phyloP scores from a whole-genome alignment of 2,888 invertebrate species.

The Eupeodes luniger region DNA sequence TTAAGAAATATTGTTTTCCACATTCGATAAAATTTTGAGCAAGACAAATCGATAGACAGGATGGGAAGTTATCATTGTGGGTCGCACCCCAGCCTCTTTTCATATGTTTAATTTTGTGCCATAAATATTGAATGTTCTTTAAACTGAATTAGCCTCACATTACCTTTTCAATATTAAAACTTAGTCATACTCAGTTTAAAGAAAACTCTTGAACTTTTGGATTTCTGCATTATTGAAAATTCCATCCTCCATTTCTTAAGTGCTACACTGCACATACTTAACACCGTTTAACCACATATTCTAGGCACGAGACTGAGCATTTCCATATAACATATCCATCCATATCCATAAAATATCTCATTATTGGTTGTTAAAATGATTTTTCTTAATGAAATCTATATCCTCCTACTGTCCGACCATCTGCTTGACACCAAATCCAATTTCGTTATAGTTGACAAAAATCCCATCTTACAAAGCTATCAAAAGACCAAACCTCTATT shows the following conservation, averaged over 20 bases:
- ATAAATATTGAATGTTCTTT: no score
- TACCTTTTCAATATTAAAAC: no score
- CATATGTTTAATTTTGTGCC: no score
- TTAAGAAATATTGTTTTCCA: no score
- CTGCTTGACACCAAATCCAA: conserved; percentile 73
- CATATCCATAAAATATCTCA: background rate
- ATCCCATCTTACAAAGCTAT: conserved; percentile 61
- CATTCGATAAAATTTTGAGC: no score
- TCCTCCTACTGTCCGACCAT: conserved; percentile 62
- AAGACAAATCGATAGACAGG: no score
- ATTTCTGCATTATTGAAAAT: background rate
- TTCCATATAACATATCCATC: background rate
- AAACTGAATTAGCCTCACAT: no score
- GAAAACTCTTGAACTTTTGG: no score
- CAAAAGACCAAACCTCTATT: conserved; percentile 37
- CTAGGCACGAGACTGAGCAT: conserved; percentile 9
- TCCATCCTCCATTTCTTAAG: conserved; percentile 3
- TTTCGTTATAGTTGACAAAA: conserved; percentile 73
- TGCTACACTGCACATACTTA: background rate
- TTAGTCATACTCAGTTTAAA: no score
- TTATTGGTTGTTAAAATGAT: background rate
- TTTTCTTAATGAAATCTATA: conserved; percentile 37
- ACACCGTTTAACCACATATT: conserved; percentile 24
- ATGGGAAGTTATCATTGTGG: no score
- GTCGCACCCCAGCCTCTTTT: no score